Evolutionary conservation across 2,888 invertebrate species (phyloP), one percentile per base, ranked within the genome.

Genomic region (Platycheirus albimanus): DNA sequence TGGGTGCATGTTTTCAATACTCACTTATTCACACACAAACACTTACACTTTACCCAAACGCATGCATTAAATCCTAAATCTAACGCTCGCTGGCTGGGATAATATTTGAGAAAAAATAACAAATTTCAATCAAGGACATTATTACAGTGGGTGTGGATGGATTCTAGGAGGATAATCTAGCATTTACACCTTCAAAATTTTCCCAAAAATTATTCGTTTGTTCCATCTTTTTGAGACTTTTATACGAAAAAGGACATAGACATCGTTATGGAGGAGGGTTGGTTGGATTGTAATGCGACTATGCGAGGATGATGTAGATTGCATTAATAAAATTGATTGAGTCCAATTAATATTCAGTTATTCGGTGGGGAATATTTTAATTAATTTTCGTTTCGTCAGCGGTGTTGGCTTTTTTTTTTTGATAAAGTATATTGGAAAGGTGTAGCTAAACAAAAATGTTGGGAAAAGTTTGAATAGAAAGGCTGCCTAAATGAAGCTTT

Each of bases 271-370:
- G 15, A 1, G 6, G 2, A 3, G 13, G 28, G n/a, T 19, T 20
- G 45, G 8, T 2, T 52, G 8, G 43, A 43, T 11, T n/a, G n/a
- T n/a, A n/a, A n/a, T n/a, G n/a, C n/a, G n/a, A n/a, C n/a, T n/a
- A n/a, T n/a, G n/a, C n/a, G n/a, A 3, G 11, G 63, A 19, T 15
- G 61, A 49, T 17, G 33, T 36, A 19, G 54, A 47, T 36, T 58
- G 54, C 49, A 64, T 80, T 85, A 89, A 89, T 89, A 88, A 87
- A 89, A 90, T 90, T 90, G 90, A 90, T 90, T 90, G 90, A 87
- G 88, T 90, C 87, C 89, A 90, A 90, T 90, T 90, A 90, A 90
- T 89, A 90, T 90, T 90, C 89, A 90, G 89, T 89, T 90, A 88
- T 89, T 88, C 88, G 87, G 86, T 85, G 86, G 80, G 70, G 84